Conservation (phyloP, 2,113 vertebrate species). For the Sinocyclocheilus rhinocerous region DNA sequence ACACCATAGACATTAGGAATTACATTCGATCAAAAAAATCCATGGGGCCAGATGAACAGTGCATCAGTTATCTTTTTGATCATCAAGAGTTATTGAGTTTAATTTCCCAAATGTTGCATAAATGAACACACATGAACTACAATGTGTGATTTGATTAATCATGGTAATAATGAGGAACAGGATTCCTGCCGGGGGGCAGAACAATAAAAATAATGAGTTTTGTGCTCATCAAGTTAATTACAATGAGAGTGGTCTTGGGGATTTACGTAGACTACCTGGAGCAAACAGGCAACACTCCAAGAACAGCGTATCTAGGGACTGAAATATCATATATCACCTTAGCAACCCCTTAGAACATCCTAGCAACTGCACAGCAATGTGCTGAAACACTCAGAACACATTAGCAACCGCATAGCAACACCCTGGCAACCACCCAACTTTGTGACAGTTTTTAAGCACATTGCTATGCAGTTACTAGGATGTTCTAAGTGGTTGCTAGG, state of each 20-base stretch:
- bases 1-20: background rate
- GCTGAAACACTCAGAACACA: background rate
- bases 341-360: background rate
- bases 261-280: background rate
- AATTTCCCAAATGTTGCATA: slow-evolving; percentile 8
- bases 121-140: background rate
- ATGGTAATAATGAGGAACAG: slow-evolving; percentile 3
- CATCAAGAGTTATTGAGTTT: background rate
- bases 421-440: background rate
- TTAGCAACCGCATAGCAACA: background rate
- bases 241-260: background rate
- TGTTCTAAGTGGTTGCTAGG: too few relatives aligned
- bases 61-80: background rate
- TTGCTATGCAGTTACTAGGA: too few relatives aligned
- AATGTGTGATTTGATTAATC: slow-evolving; percentile 8
- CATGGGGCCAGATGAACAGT: background rate
- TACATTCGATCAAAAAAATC: background rate
- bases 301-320: background rate
- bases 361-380: background rate
- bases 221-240: slow-evolving; percentile 35
- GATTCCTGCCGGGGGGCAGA: background rate
- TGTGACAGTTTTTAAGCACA: too few relatives aligned
- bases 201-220: slow-evolving; percentile 24
- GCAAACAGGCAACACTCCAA: background rate
- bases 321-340: background rate